These are phyloP conservation scores for Drosophila willistoni DNA, from an alignment of 1,140 invertebrate species.

Conservation along the genomic window DNA sequence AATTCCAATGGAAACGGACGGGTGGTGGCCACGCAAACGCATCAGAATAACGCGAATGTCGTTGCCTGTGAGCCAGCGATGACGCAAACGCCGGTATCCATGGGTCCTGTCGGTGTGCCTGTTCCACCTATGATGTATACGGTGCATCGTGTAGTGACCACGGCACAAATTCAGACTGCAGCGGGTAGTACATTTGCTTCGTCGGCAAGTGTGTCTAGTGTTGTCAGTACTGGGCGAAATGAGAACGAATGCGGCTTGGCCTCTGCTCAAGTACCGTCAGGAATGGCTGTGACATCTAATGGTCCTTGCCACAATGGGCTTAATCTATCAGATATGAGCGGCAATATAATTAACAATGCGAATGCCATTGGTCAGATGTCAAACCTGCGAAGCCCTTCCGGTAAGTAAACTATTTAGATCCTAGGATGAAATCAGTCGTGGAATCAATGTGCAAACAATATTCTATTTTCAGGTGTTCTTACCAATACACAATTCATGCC, in stretches of 20 bases:
- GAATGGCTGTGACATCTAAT: constrained; percentile 54
- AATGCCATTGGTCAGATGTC: constrained; percentile 54
- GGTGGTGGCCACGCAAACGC: constrained; percentile 68
- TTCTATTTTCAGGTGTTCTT: constrained; percentile 47
- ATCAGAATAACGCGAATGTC: constrained; percentile 46
- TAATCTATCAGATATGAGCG: constrained; percentile 50
- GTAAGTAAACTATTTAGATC: constrained; percentile 31
- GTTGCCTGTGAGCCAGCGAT: constrained; percentile 56
- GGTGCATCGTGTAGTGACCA: constrained; percentile 81
- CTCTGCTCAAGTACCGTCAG: constrained; percentile 54
- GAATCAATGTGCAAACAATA: too few relatives aligned
- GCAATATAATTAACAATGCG: constrained; percentile 59
- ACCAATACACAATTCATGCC: constrained; percentile 60
- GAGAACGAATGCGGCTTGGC: constrained; percentile 63
- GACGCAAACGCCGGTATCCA: constrained; percentile 47
- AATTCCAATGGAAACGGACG: constrained; percentile 51
- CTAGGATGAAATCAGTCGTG: too few relatives aligned
- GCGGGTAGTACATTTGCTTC: constrained; percentile 79
- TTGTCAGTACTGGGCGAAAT: constrained; percentile 72
- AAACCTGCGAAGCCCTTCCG: constrained; percentile 56
- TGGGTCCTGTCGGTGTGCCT: constrained; percentile 59
- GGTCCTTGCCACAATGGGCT: constrained; percentile 52
- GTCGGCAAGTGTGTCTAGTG: constrained; percentile 80
- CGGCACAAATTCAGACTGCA: constrained; percentile 80
- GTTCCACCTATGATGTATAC: constrained; percentile 80